Evolutionary conservation across 2,888 invertebrate genomes (phyloP).

Genomic region (Drosophila neotestacea): DNA sequence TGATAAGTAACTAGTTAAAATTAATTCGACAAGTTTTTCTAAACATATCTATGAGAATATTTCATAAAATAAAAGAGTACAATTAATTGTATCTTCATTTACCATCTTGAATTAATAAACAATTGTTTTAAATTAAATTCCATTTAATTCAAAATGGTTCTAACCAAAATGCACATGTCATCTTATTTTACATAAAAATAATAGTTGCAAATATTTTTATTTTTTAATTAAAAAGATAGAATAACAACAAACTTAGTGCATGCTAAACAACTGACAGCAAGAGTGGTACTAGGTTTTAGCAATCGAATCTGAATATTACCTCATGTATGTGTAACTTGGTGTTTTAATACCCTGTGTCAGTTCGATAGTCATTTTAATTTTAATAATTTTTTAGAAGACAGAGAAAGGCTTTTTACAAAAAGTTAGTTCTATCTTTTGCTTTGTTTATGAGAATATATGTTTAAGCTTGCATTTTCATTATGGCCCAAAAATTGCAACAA

Average conservation of each 20-base stretch:
- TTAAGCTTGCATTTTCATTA: not conserved
- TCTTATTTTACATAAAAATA: not conserved
- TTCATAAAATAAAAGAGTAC: no score
- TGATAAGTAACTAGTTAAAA: no score
- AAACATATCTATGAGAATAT: no score
- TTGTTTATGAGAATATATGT: not conserved
- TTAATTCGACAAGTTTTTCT: no score
- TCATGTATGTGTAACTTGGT: not conserved
- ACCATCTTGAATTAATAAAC: not conserved
- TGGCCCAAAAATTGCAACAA: constrained; percentile 9
- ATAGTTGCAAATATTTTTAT: not conserved
- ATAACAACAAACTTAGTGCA: constrained; percentile 9
- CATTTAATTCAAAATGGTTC: not conserved
- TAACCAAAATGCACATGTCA: not conserved
- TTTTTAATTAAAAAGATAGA: not conserved
- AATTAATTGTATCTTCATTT: no score
- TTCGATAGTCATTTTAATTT: not conserved
- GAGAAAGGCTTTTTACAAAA: no score
- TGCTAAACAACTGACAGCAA: not conserved
- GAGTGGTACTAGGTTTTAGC: constrained; percentile 5
- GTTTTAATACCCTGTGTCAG: not conserved
- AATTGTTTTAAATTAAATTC: not conserved
- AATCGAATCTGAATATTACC: constrained; percentile 9
- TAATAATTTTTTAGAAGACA: no score
- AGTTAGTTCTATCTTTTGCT: no score